Conservation (phyloP, 2,888 invertebrate genomes). For the Adela reaumurella region DNA sequence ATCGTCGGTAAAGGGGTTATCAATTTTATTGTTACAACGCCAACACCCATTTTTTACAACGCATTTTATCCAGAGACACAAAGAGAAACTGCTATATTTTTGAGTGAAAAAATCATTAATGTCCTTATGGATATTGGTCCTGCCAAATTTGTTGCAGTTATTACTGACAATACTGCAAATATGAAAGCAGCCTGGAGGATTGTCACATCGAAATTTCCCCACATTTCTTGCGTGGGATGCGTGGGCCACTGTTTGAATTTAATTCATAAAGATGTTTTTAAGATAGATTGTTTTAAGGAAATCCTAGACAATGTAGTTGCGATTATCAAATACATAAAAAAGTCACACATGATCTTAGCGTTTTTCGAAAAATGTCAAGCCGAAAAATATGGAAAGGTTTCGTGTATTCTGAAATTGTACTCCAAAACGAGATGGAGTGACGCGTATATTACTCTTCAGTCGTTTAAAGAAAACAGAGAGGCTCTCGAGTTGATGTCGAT, state of each 20-base stretch:
- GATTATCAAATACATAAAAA: not conserved
- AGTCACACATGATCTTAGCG: not conserved
- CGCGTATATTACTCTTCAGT: not conserved
- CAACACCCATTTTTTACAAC: not conserved
- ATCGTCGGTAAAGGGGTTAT: not conserved
- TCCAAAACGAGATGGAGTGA: not conserved
- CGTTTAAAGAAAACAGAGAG: not conserved
- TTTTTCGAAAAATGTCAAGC: not conserved
- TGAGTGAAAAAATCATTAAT: not conserved
- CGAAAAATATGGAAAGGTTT: not conserved
- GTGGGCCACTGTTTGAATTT: not conserved
- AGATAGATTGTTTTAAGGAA: not conserved
- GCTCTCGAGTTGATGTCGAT: not conserved
- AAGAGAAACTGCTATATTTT: not conserved
- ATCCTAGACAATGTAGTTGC: not conserved
- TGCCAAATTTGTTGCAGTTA: not conserved
- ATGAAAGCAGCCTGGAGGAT: not conserved
- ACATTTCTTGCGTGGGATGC: not conserved
- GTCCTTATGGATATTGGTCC: not conserved
- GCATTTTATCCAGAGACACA: not conserved
- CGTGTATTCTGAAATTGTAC: not conserved
- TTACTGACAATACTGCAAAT: not conserved
- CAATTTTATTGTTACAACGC: not conserved
- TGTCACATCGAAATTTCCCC: not conserved
- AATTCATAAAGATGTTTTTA: conserved; percentile 1